Evolutionary conservation across 2,888 invertebrate species (phyloP), one percentile per base, ranked within the genome.

Genomic region (Tolmerus cingulatus): DNA sequence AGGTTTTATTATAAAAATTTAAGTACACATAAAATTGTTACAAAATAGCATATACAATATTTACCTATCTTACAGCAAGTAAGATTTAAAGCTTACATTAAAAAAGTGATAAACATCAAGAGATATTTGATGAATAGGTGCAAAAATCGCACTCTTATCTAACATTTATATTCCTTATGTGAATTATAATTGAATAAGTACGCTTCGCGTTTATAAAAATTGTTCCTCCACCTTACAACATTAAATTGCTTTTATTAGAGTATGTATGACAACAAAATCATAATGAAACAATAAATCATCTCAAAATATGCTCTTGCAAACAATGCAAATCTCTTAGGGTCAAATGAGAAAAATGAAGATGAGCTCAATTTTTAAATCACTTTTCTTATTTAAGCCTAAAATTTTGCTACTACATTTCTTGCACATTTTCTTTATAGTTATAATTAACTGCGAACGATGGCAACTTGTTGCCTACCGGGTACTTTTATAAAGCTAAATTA

Each of bases 321-420:
- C 9, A 14, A 76, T 40, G 40, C 76, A 76, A 76, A 76, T 12
- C 30, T 76, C 37, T 76, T 82, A 82, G 66, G 57, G 66, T 82
- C 82, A 82, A 82, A 34, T 66, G 82, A 66, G 66, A 66, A 82
- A 82, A 82, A 82, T 55, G 30, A 55, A 12, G 27, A 27, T 82
- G 82, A 82, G 82, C 82, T 82, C 82, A 82, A 81, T 30, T 81
- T 81, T 78, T 8, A 57, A 57, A 66, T 66, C 66, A 66, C 66
- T 30, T 82, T 82, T 34, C 66, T 82, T 51, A 37, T 82, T 57
- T 82, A 66, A 82, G 82, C 66, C 40, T 82, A 82, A 46, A 82
- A 82, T 51, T 78, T 78, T 23, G 66, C 66, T 12, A 78, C n/a
- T 37, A 34, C 5, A 46, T 74, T 74, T 74, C 74, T 74, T 74